Base-by-base conservation (phyloP, 2,797 vertebrate species). In the Channa striata region DNA sequence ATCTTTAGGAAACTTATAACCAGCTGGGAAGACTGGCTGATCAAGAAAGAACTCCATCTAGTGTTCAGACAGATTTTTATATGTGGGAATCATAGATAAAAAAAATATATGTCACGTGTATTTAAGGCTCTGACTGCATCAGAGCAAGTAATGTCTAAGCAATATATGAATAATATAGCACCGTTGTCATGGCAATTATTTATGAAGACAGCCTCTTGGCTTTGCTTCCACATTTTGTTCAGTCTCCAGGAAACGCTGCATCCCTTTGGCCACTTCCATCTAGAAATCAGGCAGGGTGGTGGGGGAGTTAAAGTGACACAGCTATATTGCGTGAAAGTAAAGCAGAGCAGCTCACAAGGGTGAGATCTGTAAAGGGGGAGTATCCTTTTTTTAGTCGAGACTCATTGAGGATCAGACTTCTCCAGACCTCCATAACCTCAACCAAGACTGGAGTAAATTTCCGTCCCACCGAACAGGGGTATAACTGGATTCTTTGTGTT, bases 281-380 rank as follows among this genome's bases (percentile, higher is more conserved):
- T 17, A 57, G 57, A 21, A 39, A 34, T 65, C 56, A 76, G 58
- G 43, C 74, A 44, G 75, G n/a, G 68, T 59, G 71, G 80, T 62
- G 78, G 73, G 70, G 76, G 86, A 72, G 40, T 92, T 89, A 90
- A 92, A 91, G 89, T 71, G 87, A 90, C 87, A 92, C 78, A 67
- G 86, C 83, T 69, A 43, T 65, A 78, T 85, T 78, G 52, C 68
- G 68, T 64, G 77, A 82, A 89, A 89, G 82, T 88, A 91, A 89
- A 91, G 85, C 83, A 77, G 87, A 87, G 87, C 88, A 91, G 86
- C 89, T 78, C 89, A 86, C 87, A 69, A 72, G 89, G 84, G 89
- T 79, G 57, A 87, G 25, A 62, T 83, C 72, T 80, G 79, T 81
- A 73, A 86, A 81, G 56, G 58, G 82, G 72, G 75, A 49, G 74